phyloP scores from a whole-genome alignment of 2,888 invertebrate genomes.

The Drosophila affinis region DNA sequence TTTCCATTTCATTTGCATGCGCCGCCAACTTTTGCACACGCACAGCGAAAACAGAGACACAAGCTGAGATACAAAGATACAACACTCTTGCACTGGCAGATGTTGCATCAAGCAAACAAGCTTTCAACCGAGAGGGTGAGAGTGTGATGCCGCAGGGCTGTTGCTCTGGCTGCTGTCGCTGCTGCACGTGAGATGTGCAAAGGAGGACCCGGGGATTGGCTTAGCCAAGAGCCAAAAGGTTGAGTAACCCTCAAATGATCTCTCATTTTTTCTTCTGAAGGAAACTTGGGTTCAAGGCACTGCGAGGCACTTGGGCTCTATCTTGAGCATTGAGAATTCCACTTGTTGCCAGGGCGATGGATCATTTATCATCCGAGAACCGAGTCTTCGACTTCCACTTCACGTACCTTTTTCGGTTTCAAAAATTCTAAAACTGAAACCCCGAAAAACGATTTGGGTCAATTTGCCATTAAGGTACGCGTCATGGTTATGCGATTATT shows the following conservation, averaged over 20 bases:
- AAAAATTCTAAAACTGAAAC: not conserved
- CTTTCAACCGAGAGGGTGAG: constrained; percentile 56
- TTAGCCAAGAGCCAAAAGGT: not conserved
- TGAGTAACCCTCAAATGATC: not conserved
- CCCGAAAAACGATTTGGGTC: constrained; percentile 63
- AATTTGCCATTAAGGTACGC: constrained; percentile 63
- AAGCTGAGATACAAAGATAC: constrained; percentile 29
- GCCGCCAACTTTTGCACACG: constrained; percentile 63
- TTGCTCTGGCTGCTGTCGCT: too few species aligned
- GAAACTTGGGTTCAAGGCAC: constrained; percentile 22
- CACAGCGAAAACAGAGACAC: not conserved
- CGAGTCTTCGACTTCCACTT: constrained; percentile 11
- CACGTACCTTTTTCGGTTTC: not conserved
- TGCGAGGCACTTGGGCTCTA: not conserved
- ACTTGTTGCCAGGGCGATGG: not conserved
- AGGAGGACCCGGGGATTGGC: too few species aligned
- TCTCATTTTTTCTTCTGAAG: not conserved
- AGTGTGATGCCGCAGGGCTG: not conserved
- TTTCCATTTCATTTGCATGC: constrained; percentile 78
- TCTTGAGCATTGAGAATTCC: not conserved
- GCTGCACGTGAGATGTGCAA: too few species aligned
- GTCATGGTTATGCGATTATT: constrained; percentile 62
- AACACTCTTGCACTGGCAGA: constrained; percentile 6
- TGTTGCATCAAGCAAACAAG: constrained; percentile 55
- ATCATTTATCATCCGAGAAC: constrained; percentile 24